A percentile compares a stretch with the other conserved stretches of the same genome.
Evolutionary conservation across 2,888 invertebrate genomes (phyloP).

Genomic region (Aspidiotus rigidus): DNA sequence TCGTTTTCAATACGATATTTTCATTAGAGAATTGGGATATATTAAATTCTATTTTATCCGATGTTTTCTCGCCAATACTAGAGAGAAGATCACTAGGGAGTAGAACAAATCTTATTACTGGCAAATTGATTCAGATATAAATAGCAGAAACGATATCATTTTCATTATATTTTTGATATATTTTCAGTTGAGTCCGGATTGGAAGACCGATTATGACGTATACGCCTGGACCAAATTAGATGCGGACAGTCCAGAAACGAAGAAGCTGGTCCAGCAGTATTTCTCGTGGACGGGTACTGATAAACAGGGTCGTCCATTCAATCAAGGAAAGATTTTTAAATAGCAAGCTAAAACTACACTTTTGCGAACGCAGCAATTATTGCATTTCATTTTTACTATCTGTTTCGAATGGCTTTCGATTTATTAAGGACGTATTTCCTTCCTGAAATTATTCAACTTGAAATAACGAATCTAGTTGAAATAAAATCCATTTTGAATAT

Average conservation of each 20-base stretch:
- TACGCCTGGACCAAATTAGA: slow-evolving; percentile 94
- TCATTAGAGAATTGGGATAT: slow-evolving; percentile 30
- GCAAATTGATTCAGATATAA: neutral
- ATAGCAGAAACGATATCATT: neutral
- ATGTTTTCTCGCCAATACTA: slow-evolving; percentile 8
- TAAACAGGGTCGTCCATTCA: slow-evolving; percentile 81
- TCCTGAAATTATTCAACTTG: neutral
- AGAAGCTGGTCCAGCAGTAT: slow-evolving; percentile 77
- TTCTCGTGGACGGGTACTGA: slow-evolving; percentile 83
- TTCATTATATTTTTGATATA: neutral
- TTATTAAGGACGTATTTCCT: slow-evolving; percentile 12
- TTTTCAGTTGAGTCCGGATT: slow-evolving; percentile 71
- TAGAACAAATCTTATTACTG: slow-evolving; percentile 11
- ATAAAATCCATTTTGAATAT: too few species aligned
- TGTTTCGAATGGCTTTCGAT: slow-evolving; percentile 1
- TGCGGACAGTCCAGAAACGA: slow-evolving; percentile 66
- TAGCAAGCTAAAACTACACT: slow-evolving; percentile 42
- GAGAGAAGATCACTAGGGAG: slow-evolving; percentile 24
- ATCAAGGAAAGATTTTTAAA: slow-evolving; percentile 99
- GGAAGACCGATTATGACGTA: slow-evolving; percentile 94
- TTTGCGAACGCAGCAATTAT: slow-evolving; percentile 6
- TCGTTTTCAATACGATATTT: slow-evolving; percentile 1
- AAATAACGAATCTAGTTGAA: too few species aligned
- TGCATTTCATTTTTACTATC: neutral
- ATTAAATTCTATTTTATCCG: slow-evolving; percentile 22